Evolutionary conservation across 2,113 vertebrate species (phyloP).

Genomic region (Prochilodus magdalenae): DNA sequence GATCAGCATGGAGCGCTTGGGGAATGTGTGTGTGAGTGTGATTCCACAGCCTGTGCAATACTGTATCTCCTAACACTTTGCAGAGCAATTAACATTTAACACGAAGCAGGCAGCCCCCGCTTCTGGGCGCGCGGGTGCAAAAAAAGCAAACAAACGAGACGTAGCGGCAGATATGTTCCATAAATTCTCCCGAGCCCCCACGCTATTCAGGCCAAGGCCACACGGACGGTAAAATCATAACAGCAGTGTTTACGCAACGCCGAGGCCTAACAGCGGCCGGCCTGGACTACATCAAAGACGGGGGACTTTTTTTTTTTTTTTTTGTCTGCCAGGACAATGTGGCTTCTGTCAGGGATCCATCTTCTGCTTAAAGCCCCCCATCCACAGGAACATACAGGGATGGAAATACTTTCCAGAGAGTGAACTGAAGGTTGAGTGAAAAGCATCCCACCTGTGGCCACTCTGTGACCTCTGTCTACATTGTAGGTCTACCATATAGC

Average conservation of each 20-base stretch:
- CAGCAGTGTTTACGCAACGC: conserved; percentile 51
- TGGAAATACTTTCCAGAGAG: background rate
- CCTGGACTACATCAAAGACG: conserved; percentile 47
- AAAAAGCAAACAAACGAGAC: conserved; percentile 41
- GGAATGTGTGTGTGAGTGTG: background rate
- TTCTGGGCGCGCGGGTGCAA: conserved; percentile 5
- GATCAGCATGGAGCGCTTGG: conserved; percentile 12
- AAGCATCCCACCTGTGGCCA: background rate
- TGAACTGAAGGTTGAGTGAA: conserved; percentile 1
- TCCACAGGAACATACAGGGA: conserved; percentile 17
- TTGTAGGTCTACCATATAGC: too few relatives aligned
- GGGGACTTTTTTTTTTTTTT: conserved; percentile 9
- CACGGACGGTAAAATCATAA: conserved; percentile 58
- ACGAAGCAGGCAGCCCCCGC: conserved; percentile 43
- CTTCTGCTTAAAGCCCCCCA: conserved; percentile 20
- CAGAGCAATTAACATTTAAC: conserved; percentile 38
- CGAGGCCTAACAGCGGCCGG: background rate
- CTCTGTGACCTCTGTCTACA: background rate
- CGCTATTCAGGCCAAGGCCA: conserved; percentile 53
- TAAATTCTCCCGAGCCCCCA: conserved; percentile 44
- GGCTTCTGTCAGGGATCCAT: conserved; percentile 51
- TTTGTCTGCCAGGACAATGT: conserved; percentile 37
- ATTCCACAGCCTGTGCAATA: conserved; percentile 5
- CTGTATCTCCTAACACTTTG: conserved; percentile 31
- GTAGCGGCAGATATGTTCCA: conserved; percentile 55